Conservation (phyloP, 2,113 vertebrate genomes). For the Anarhynchus alexandrinus region DNA sequence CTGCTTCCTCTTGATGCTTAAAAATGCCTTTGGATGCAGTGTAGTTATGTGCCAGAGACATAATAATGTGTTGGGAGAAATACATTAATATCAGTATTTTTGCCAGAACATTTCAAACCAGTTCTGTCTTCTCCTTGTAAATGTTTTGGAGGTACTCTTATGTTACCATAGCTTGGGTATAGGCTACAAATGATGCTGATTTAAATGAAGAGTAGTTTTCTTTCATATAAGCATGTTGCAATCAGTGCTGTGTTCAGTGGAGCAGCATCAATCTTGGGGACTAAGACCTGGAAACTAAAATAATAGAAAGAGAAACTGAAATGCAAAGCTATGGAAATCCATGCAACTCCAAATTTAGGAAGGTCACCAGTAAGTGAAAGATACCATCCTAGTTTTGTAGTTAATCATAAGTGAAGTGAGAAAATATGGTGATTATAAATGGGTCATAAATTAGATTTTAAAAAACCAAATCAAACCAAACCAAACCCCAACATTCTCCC, state of each 20-base stretch:
- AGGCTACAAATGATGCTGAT: neutral
- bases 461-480: neutral
- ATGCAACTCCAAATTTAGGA: neutral
- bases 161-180: neutral
- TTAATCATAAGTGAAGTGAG: neutral
- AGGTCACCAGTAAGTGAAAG: neutral
- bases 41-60: neutral
- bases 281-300: neutral
- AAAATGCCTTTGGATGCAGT: neutral
- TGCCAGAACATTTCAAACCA: neutral
- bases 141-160: neutral
- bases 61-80: neutral
- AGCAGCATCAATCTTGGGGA: neutral
- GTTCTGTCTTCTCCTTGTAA: neutral
- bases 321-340: neutral
- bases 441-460: neutral
- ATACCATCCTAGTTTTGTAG: neutral
- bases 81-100: neutral
- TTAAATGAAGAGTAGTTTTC: neutral
- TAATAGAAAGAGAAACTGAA: neutral
- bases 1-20: neutral
- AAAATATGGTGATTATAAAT: neutral
- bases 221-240: neutral
- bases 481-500: neutral
- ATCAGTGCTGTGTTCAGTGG: neutral